These are phyloP conservation scores for Eupithecia vulgata DNA, from an alignment of 2,888 invertebrate genomes.

Conservation along the genomic window DNA sequence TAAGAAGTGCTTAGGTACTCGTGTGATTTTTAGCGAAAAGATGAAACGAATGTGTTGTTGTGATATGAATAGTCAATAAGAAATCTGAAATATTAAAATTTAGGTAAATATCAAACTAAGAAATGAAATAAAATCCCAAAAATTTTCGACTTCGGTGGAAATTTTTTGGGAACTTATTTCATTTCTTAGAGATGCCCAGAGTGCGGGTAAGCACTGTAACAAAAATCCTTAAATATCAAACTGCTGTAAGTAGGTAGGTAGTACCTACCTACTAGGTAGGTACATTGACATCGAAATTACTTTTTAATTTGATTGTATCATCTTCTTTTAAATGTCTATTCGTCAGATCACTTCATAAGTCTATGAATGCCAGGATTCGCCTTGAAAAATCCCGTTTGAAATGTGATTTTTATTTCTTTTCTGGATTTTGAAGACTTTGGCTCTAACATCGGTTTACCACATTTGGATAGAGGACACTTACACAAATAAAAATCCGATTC, in stretches of 20 bases:
- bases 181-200: no score
- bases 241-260: no score
- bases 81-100: not conserved
- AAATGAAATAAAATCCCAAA: no score
- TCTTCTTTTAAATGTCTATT: not conserved
- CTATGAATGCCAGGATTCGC: not conserved
- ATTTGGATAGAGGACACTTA: no score
- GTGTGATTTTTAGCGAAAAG: constrained; percentile 37
- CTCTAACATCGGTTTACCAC: no score
- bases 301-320: not conserved
- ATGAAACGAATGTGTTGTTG: constrained; percentile 28
- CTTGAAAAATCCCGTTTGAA: not conserved
- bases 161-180: no score
- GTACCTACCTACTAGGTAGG: no score
- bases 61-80: constrained; percentile 7
- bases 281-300: not conserved
- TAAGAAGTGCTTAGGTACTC: constrained; percentile 66
- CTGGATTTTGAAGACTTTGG: no score
- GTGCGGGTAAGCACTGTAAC: no score
- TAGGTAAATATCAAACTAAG: not conserved
- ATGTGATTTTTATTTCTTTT: not conserved
- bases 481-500: no score
- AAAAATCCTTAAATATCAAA: no score
- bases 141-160: no score
- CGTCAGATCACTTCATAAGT: not conserved